Conservation (phyloP, 2,888 invertebrate species). For the Clostera curtula region DNA sequence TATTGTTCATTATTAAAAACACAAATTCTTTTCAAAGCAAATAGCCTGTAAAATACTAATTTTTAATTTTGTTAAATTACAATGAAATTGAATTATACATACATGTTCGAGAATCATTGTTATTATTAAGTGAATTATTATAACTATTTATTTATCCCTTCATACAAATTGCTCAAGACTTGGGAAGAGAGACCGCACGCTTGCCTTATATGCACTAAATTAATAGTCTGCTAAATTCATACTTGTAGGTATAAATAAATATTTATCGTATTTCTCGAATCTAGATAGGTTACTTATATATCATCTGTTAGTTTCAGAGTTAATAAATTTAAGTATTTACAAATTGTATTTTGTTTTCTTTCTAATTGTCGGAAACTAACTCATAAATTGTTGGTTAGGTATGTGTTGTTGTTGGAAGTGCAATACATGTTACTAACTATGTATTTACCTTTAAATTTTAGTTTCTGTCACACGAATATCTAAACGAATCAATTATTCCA, state of each 20-base stretch:
- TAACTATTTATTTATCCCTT: neutral
- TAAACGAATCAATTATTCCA: too few species aligned
- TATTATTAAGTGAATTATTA: too few species aligned
- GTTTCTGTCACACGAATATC: too few species aligned
- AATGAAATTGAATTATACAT: too few species aligned
- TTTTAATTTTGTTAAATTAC: too few species aligned
- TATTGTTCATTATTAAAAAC: neutral
- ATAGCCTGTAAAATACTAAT: neutral
- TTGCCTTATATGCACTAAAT: constrained; percentile 23
- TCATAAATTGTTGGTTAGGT: too few species aligned
- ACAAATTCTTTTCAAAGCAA: neutral
- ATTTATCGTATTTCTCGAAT: constrained; percentile 61
- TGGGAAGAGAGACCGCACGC: constrained; percentile 32
- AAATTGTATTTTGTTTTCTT: too few species aligned
- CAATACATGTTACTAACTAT: too few species aligned
- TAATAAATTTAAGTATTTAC: constrained; percentile 74
- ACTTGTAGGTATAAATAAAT: constrained; percentile 67
- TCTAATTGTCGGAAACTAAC: too few species aligned
- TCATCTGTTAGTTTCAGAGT: constrained; percentile 73
- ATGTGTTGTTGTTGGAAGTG: too few species aligned
- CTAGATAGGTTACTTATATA: constrained; percentile 72
- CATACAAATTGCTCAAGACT: neutral
- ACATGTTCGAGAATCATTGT: too few species aligned
- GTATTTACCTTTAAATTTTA: too few species aligned
- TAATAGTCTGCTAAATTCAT: constrained; percentile 55